phyloP scores from a whole-genome alignment of 1,140 invertebrate genomes.

The Hyles vespertilio region DNA sequence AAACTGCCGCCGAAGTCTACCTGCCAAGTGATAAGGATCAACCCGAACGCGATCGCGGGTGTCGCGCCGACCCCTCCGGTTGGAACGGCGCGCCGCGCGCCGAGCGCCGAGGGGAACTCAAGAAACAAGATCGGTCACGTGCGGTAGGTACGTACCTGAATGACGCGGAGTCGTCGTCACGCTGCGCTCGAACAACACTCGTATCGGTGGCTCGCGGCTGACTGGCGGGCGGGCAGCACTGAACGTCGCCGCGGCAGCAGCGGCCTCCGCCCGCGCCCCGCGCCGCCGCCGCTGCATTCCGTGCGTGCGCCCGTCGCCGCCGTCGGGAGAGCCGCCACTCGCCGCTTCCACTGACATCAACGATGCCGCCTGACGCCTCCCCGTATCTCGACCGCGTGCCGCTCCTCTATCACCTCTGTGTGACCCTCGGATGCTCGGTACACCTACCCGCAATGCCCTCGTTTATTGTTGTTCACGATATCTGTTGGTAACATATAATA shows the following conservation, averaged over 20 bases:
- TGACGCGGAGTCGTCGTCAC: constrained; percentile 40
- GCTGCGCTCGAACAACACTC: constrained; percentile 49
- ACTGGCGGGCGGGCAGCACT: constrained; percentile 61
- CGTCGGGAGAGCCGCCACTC: constrained; percentile 44
- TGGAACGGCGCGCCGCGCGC: constrained; percentile 1
- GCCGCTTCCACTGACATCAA: constrained; percentile 44
- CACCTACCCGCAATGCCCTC: too few species aligned
- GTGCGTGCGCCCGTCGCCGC: constrained; percentile 52
- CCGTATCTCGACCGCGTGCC: constrained; percentile 35
- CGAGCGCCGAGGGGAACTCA: constrained; percentile 10
- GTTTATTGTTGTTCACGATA: too few species aligned
- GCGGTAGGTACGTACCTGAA: constrained; percentile 56
- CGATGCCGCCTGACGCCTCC: constrained; percentile 33
- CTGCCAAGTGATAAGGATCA: constrained; percentile 38
- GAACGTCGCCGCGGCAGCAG: constrained; percentile 58
- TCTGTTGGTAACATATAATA: too few species aligned
- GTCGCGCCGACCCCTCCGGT: constrained; percentile 10
- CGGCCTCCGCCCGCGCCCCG: constrained; percentile 53
- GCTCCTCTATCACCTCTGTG: constrained; percentile 39
- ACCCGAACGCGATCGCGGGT: constrained; percentile 17
- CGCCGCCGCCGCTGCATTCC: constrained; percentile 57
- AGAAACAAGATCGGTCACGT: constrained; percentile 45
- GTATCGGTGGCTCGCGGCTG: constrained; percentile 63
- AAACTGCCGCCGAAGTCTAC: constrained; percentile 21
- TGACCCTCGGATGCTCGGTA: constrained; percentile 33